Evolutionary conservation across 2,113 vertebrate species (phyloP), one percentile per base, ranked within the genome.

Genomic region (Callospermophilus lateralis): DNA sequence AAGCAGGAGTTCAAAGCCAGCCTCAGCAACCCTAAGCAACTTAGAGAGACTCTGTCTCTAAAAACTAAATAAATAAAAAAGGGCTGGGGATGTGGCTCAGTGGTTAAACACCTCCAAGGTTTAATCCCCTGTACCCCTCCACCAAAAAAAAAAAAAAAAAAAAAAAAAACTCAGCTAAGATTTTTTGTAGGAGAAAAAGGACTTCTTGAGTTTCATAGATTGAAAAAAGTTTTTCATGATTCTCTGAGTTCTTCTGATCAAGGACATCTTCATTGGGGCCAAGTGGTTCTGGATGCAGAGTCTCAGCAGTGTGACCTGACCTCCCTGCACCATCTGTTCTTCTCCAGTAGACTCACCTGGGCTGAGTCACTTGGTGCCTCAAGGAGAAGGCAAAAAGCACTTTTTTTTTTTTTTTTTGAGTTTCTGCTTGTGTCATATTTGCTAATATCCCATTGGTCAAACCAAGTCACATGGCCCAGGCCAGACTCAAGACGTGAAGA

Each of bases 321-420:
- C 28, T 48, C 32, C 10, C 26, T 10, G 7, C 16, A 5, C 0
- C 13, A 3, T 0, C 20, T 45, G 55, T 9, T 4, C 9, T 58
- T 70, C 34, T 63, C 77, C 26, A 15, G 67, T 26, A 30, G 39
- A 34, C 20, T 76, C 3, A 2, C 16, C 17, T 39, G 34, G 58
- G 70, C 77, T 77, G 13, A n/a, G 81, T 76, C 68, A 2, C 48
- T 90, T 17, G 26, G 15, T 30, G 48, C 48, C 26, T 58, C 53
- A 17, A 48, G 63, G 13, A 16, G 45, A 78, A n/a, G 30, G 32
- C 32, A 26, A 24, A 32, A 28, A 48, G 1, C 5, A 11, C 39
- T 10, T 45, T 51, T 51, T 51, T 51, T 39, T 51, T 51, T 39
- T 4, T 24, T 78, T 68, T 34, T 6, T 51, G 70, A 73, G 42